Base-by-base conservation (phyloP, 2,888 invertebrate species). In the Polydrusus pterygomalis region DNA sequence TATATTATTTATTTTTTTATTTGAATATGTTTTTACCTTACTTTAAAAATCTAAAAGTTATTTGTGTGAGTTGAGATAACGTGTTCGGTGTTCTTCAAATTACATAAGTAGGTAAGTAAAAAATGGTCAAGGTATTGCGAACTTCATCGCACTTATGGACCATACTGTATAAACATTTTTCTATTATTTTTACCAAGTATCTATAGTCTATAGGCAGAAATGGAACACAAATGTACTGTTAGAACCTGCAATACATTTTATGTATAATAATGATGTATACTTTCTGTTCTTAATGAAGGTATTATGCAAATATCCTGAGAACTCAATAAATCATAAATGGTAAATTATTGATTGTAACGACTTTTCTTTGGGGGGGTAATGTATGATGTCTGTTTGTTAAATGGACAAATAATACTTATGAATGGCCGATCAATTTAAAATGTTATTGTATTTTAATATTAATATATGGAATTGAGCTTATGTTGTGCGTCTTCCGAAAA, bases 301-400 rank as follows among this genome's bases (percentile, higher is more conserved):
- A n/a, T n/a, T 43, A 43, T 43, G 9, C n/a, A 43, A 13, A 43
- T 43, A n/a, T 13, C 43, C 43, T 43, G 43, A 43, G 43, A 43
- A 43, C 43, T 43, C n/a, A 11, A 43, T 43, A 13, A 43, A 43
- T 43, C 43, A 43, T 43, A n/a, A 43, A 43, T 43, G 43, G 43
- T n/a, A 43, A 43, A 43, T 34, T 34, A 43, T 43, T 43, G 43
- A 34, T 34, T 10, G 10, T 34, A 34, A 34, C 10, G 1, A 34
- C 1, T 34, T 34, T 9, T 34, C 34, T 7, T 13, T 13, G n/a
- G n/a, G 13, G 6, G 43, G 43, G n/a, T 3, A 1, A n/a, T 43
- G 43, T 43, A 13, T 43, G 6, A n/a, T 43, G n/a, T 43, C n/a
- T 43, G 43, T n/a, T 43, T 1, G 2, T n/a, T 1, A 43, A 43